Conservation (phyloP, 2,113 vertebrate genomes). For the Anhinga rufa region DNA sequence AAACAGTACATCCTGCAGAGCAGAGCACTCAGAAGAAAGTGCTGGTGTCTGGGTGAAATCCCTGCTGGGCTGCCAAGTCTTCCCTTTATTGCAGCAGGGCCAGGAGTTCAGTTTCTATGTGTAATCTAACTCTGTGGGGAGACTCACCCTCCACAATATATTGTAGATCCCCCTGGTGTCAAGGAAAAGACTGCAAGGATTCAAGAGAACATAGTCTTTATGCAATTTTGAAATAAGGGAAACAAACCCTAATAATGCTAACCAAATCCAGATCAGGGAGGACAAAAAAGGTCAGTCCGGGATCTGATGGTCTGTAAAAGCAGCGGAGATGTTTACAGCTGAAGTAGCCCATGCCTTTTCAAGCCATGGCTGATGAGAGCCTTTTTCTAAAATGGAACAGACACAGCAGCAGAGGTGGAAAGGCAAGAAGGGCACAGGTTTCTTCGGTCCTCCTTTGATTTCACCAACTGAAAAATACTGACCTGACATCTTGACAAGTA, state of each 20-base stretch:
- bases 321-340: not conserved
- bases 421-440: not conserved
- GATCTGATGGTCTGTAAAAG: not conserved
- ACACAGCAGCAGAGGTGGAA: not conserved
- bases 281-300: not conserved
- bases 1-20: constrained; percentile 27
- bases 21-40: not conserved
- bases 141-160: not conserved
- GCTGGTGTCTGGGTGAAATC: constrained; percentile 26
- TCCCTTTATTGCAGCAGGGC: not conserved
- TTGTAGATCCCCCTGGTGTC: not conserved
- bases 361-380: rapidly evolving
- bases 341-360: not conserved
- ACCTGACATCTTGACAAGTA: not conserved
- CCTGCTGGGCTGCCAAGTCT: not conserved
- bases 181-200: not conserved
- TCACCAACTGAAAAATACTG: not conserved
- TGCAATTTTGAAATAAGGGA: not conserved
- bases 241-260: not conserved
- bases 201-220: not conserved
- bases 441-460: not conserved
- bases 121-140: constrained; percentile 3
- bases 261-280: not conserved
- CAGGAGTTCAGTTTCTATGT: not conserved
- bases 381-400: not conserved